These are phyloP conservation scores for Sarcophilus harrisii DNA, from an alignment of 2,797 vertebrate species.

Conservation along the genomic window DNA sequence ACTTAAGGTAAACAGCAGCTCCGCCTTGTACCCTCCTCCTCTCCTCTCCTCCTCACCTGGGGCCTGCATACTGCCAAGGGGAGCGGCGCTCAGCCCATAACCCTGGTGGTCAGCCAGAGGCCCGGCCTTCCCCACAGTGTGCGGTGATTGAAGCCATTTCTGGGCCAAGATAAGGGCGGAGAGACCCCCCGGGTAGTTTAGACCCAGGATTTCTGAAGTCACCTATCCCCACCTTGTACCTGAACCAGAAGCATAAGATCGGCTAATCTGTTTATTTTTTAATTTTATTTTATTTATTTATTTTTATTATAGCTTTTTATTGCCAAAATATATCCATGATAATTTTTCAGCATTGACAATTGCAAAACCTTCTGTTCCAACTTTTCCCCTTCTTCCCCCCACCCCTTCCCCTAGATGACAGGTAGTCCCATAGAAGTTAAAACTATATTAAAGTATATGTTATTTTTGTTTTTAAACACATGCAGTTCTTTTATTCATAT, in stretches of 20 bases:
- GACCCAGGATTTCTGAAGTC: neutral
- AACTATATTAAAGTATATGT: too few relatives aligned
- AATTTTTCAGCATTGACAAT: too few relatives aligned
- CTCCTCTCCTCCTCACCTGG: constrained; percentile 1
- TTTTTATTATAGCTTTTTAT: too few relatives aligned
- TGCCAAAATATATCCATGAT: too few relatives aligned
- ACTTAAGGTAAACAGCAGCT: constrained; percentile 73
- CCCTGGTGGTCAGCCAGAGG: neutral
- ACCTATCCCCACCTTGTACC: neutral
- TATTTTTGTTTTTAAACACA: too few relatives aligned
- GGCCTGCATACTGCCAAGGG: neutral
- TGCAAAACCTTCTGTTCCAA: too few relatives aligned
- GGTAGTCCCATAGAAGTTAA: too few relatives aligned
- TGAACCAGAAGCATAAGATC: neutral
- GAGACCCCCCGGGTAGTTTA: neutral
- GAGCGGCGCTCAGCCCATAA: neutral
- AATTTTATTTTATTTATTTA: too few relatives aligned
- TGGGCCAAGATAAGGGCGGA: neutral
- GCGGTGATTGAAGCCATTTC: neutral
- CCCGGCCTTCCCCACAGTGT: neutral
- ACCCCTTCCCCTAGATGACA: too few relatives aligned
- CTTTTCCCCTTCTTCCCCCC: too few relatives aligned
- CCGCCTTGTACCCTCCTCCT: constrained; percentile 44
- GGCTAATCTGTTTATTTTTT: neutral
- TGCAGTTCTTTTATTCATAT: too few relatives aligned